Conservation (phyloP, 2,113 vertebrate species). For the Physeter macrocephalus region DNA sequence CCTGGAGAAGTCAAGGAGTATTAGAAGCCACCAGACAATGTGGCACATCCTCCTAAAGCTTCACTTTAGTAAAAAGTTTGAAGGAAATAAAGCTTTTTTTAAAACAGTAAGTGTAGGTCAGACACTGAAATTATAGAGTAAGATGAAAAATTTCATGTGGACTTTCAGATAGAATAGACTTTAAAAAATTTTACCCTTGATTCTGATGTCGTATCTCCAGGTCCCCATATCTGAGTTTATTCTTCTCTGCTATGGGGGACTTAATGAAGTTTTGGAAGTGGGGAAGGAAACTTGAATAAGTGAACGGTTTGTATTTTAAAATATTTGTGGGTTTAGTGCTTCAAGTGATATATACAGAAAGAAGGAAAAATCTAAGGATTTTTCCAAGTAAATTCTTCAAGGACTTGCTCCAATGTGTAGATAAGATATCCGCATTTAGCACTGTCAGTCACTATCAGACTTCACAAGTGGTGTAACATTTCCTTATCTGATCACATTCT, state of each 20-base stretch:
- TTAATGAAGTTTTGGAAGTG: fast-evolving
- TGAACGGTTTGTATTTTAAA: neutral
- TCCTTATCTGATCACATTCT: neutral
- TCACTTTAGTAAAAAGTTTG: neutral
- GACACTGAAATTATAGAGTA: too few relatives aligned
- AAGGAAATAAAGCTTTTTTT: too few relatives aligned
- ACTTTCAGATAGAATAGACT: neutral
- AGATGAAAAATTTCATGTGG: neutral
- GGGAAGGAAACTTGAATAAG: neutral
- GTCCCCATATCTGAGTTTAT: fast-evolving
- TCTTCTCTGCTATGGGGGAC: too few relatives aligned
- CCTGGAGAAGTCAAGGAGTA: fast-evolving
- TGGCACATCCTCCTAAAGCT: neutral
- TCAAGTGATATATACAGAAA: neutral
- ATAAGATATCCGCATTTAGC: fast-evolving
- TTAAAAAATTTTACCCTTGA: fast-evolving
- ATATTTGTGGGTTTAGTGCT: neutral
- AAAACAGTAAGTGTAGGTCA: neutral
- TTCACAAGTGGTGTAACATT: fast-evolving
- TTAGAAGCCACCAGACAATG: neutral
- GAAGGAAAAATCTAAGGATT: neutral
- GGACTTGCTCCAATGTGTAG: fast-evolving
- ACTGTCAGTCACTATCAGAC: fast-evolving
- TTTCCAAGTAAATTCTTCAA: neutral
- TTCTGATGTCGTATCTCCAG: too few relatives aligned